Conservation (phyloP, 2,797 vertebrate species). For the Bucorvus abyssinicus region DNA sequence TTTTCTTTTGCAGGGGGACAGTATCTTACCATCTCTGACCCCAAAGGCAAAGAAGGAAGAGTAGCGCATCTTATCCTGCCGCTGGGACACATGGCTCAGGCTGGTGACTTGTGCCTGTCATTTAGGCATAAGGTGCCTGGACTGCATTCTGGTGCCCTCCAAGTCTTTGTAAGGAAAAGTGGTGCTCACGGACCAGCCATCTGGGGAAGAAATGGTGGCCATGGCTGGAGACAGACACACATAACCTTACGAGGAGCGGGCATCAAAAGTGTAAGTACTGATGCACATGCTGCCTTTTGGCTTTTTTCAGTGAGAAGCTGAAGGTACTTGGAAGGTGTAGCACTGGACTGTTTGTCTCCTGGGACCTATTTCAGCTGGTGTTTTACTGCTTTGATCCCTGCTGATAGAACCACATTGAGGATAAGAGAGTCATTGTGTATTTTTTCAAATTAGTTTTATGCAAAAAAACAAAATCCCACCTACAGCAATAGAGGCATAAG, state of each 20-base stretch:
- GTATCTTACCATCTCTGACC: slow-evolving; percentile 86
- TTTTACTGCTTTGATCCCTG: background rate
- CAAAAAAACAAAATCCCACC: background rate
- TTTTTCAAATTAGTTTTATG: background rate
- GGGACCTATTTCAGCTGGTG: background rate
- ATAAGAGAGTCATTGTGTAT: background rate
- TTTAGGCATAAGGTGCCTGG: slow-evolving; percentile 90
- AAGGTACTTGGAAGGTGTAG: background rate
- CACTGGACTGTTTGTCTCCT: background rate
- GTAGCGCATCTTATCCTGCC: slow-evolving; percentile 87
- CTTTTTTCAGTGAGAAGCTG: background rate
- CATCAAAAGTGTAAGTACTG: slow-evolving; percentile 89
- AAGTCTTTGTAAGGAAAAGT: slow-evolving; percentile 88
- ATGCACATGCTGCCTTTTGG: background rate
- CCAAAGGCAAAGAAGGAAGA: slow-evolving; percentile 81
- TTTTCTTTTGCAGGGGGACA: slow-evolving; percentile 80
- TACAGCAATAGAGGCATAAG: background rate
- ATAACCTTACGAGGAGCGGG: slow-evolving; percentile 86
- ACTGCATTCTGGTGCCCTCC: slow-evolving; percentile 86
- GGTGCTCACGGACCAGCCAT: slow-evolving; percentile 85
- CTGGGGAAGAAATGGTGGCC: slow-evolving; percentile 91
- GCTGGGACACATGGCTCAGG: slow-evolving; percentile 75
- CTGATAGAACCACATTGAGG: background rate
- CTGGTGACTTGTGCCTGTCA: slow-evolving; percentile 87
- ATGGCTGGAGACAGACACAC: slow-evolving; percentile 91